Evolutionary conservation across 2,888 invertebrate species (phyloP).

Genomic region (Cylloceria caligata): DNA sequence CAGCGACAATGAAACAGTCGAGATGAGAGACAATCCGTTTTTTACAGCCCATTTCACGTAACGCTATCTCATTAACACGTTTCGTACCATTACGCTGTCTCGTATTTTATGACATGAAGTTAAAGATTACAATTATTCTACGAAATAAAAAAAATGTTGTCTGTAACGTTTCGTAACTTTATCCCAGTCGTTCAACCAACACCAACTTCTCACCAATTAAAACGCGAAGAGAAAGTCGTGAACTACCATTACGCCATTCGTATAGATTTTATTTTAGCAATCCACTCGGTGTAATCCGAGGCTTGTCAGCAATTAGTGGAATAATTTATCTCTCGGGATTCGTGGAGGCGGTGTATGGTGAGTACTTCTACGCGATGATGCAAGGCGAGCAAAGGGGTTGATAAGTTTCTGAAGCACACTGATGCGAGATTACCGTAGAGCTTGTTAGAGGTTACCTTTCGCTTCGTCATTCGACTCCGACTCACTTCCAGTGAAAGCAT

Average conservation of each 20-base stretch:
- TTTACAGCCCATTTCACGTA: too few relatives aligned
- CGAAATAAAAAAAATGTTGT: too few relatives aligned
- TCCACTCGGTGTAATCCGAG: slow-evolving; percentile 62
- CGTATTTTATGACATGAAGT: too few relatives aligned
- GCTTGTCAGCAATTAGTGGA: slow-evolving; percentile 69
- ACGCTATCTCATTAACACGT: too few relatives aligned
- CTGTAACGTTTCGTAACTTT: too few relatives aligned
- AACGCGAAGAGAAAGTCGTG: neutral
- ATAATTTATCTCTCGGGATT: slow-evolving; percentile 61
- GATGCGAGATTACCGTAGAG: neutral
- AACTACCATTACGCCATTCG: too few relatives aligned
- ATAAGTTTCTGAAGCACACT: neutral
- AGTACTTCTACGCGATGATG: neutral
- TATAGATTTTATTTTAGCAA: slow-evolving; percentile 37
- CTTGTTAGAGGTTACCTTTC: neutral
- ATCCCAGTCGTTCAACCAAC: neutral
- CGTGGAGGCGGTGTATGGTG: neutral
- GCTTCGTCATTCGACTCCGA: neutral
- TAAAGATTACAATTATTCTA: too few relatives aligned
- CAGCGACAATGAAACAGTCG: too few relatives aligned
- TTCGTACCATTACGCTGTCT: too few relatives aligned
- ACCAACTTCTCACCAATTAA: slow-evolving; percentile 22
- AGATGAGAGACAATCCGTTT: too few relatives aligned
- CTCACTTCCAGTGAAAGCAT: neutral
- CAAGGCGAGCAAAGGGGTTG: slow-evolving; percentile 5